phyloP scores from a whole-genome alignment of 2,888 invertebrate genomes.

The Apamea epomidion region DNA sequence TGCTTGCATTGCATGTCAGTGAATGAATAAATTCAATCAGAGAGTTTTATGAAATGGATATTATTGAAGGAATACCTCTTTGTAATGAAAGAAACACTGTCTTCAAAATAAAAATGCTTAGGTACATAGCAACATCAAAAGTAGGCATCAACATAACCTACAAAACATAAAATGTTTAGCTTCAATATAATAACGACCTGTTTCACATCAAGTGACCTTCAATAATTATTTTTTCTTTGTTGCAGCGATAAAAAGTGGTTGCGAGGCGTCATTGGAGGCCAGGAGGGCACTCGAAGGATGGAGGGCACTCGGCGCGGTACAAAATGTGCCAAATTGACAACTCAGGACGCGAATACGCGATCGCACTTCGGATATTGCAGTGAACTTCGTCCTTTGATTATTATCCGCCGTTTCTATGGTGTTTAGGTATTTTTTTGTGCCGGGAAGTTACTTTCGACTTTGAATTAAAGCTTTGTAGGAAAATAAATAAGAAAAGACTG shows the following conservation, averaged over 20 bases:
- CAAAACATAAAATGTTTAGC: conserved; percentile 31
- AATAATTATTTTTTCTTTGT: conserved; percentile 77
- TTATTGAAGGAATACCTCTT: not conserved
- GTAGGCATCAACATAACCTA: conserved; percentile 25
- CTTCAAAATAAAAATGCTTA: not conserved
- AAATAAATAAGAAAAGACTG: not conserved
- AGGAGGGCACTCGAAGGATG: conserved; percentile 70
- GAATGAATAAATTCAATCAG: not conserved
- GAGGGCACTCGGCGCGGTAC: conserved; percentile 79
- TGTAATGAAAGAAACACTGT: not conserved
- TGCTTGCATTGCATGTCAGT: not conserved
- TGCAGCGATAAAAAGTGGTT: conserved; percentile 80
- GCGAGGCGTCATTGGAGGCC: conserved; percentile 77
- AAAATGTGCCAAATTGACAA: conserved; percentile 87
- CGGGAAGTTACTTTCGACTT: not conserved
- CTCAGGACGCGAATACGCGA: conserved; percentile 72
- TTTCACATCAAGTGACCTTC: conserved; percentile 75
- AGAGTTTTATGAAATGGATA: not conserved
- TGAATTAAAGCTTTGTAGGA: not conserved
- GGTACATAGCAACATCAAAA: conserved; percentile 10
- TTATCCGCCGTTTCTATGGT: conserved; percentile 34
- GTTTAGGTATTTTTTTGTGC: conserved; percentile 27
- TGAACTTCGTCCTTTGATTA: conserved; percentile 64
- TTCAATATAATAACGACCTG: conserved; percentile 71
- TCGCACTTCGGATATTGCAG: conserved; percentile 80